Conservation (phyloP, 2,113 vertebrate species). For the Ellobius talpinus region DNA sequence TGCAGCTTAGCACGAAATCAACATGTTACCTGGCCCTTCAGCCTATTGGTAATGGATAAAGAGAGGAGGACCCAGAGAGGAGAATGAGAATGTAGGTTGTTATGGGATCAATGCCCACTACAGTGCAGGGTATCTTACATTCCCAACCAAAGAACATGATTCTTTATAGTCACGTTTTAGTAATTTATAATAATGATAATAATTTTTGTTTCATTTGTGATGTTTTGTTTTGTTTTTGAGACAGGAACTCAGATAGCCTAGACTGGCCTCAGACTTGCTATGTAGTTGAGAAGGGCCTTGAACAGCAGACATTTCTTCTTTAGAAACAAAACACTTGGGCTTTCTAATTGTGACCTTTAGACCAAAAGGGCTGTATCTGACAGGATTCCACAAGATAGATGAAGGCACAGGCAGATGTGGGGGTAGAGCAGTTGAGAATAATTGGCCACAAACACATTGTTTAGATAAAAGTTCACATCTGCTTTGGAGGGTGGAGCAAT, state of each 20-base stretch:
- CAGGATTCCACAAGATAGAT: neutral
- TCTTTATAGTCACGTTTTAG: neutral
- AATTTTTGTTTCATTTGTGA: neutral
- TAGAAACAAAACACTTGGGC: neutral
- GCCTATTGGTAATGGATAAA: neutral
- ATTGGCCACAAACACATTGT: neutral
- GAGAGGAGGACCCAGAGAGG: neutral
- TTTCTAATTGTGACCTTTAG: neutral
- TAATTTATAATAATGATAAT: neutral
- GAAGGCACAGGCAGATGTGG: neutral
- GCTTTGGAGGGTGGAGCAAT: neutral
- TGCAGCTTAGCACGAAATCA: neutral
- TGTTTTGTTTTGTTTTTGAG: neutral
- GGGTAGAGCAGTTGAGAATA: neutral
- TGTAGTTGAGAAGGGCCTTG: neutral
- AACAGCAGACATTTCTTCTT: neutral
- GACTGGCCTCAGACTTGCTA: neutral
- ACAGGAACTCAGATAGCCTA: neutral
- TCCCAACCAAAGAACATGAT: neutral
- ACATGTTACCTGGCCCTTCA: neutral
- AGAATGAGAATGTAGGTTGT: neutral
- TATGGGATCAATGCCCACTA: neutral
- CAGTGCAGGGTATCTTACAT: neutral
- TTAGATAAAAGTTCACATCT: neutral
- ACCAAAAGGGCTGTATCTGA: neutral